Conservation (phyloP, 2,888 invertebrate species). For the Margaritifera margaritifera region DNA sequence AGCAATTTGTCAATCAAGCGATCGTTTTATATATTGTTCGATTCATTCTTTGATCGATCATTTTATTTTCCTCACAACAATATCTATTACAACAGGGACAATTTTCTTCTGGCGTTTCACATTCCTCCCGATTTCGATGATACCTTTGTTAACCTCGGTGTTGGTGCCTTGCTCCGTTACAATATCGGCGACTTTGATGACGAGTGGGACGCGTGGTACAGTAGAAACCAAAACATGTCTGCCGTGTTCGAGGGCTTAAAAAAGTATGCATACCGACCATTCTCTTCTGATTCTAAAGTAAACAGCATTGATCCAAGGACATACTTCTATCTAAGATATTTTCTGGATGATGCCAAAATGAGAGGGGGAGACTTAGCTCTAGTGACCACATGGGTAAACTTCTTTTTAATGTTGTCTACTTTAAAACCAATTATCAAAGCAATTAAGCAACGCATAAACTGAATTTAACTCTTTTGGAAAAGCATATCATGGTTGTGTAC, state of each 20-base stretch:
- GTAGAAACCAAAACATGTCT: constrained; percentile 43
- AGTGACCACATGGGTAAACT: constrained; percentile 58
- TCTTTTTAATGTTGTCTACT: too few relatives aligned
- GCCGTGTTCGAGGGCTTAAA: constrained; percentile 44
- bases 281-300: constrained; percentile 34
- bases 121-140: constrained; percentile 62
- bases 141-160: constrained; percentile 55
- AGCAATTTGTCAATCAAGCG: too few relatives aligned
- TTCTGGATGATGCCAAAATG: constrained; percentile 34
- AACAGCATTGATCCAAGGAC: constrained; percentile 59
- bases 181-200: constrained; percentile 21
- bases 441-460: too few relatives aligned
- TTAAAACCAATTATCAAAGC: too few relatives aligned
- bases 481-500: too few relatives aligned
- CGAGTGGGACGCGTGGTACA: constrained; percentile 31
- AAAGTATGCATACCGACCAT: constrained; percentile 56
- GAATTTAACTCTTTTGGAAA: too few relatives aligned
- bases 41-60: too few relatives aligned
- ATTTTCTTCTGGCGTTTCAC: constrained; percentile 40
- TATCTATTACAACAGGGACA: constrained; percentile 23
- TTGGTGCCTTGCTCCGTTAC: constrained; percentile 44
- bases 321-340: constrained; percentile 55
- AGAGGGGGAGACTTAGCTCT: constrained; percentile 42
- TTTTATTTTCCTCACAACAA: neutral
- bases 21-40: too few relatives aligned